Base-by-base conservation (phyloP, 2,888 invertebrate genomes). In the Steinernema hermaphroditum region DNA sequence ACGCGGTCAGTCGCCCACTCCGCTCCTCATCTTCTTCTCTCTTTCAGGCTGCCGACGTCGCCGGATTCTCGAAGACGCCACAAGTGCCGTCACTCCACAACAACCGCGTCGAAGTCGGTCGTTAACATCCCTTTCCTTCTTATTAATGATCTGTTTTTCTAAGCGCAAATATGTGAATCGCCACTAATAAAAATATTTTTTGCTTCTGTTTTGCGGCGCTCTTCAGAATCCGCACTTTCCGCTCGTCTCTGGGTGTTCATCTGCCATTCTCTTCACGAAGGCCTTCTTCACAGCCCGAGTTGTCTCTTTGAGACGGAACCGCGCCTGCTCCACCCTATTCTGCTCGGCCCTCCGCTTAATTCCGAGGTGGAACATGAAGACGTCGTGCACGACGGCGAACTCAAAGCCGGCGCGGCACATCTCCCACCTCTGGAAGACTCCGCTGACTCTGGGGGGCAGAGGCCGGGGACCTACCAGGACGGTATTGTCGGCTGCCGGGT, bases 351-450 rank as follows among this genome's bases (percentile, higher is more conserved):
- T 27, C 19, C 19, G n/a, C 22, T 74, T 74, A 22, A 27, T 34
- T 37, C 77, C 77, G 12, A 46, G 72, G 41, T 78, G 78, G 62
- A 72, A 78, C 72, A 78, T 79, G 70, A 79, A 78, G 44, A 78
- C 76, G 46, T 78, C 76, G 14, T 77, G 32, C 0, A 79, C 69
- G 41, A 78, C 62, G 12, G 71, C 75, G 19, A 78, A 76, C 16
- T 72, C 69, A 68, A 70, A 78, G 14, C 76, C 76, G n/a, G 73
- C 72, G 9, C 78, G 72, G 27, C 78, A 78, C 74, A 78, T 78
- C 68, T 78, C 78, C 78, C 78, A 78, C 24, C 78, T 70, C 78
- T 78, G 37, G 62, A 77, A 54, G 27, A 16, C 8, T 32, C 29
- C 16, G 16, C 16, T 9, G 32, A 24, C 14, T 1, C 16, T 29